Percentiles rank a stretch among this genome's conserved stretches.
Conservation (phyloP, 1,140 invertebrate genomes). For the Hypothenemus hampei region DNA sequence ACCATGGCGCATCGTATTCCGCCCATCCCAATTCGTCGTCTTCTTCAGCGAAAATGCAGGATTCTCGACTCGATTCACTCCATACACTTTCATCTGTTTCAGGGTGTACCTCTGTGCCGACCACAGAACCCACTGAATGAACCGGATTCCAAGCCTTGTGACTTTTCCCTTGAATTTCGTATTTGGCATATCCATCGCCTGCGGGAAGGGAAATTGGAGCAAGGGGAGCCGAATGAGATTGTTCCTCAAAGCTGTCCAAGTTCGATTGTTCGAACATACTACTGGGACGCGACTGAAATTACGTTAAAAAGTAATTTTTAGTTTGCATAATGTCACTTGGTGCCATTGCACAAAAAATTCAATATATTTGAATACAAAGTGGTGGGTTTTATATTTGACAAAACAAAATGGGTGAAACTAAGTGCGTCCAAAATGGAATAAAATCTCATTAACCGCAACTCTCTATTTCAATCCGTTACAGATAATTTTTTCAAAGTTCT, state of each 20-base stretch:
- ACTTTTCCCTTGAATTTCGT: constrained; percentile 55
- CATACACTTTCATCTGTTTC: constrained; percentile 74
- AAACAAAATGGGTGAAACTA: background rate
- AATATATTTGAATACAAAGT: background rate
- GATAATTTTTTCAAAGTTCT: too few species aligned
- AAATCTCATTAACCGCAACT: too few species aligned
- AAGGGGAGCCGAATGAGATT: constrained; percentile 56
- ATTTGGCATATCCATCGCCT: constrained; percentile 46
- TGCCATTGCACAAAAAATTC: background rate
- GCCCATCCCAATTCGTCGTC: constrained; percentile 70
- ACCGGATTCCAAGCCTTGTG: constrained; percentile 78
- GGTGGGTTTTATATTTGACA: background rate
- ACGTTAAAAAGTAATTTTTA: too few species aligned
- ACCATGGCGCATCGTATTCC: constrained; percentile 71
- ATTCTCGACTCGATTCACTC: constrained; percentile 64
- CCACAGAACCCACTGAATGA: constrained; percentile 72
- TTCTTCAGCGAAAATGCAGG: constrained; percentile 71
- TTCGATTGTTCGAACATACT: constrained; percentile 48
- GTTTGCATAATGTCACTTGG: background rate
- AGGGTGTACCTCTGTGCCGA: constrained; percentile 72
- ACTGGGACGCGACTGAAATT: constrained; percentile 48
- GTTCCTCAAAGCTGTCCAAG: constrained; percentile 54
- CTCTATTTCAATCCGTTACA: too few species aligned
- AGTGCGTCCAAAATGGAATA: too few species aligned
- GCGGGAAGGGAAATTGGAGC: constrained; percentile 42